A percentile compares a stretch with the other conserved stretches of the same genome.
Evolutionary conservation across 2,888 invertebrate genomes (phyloP).

Genomic region (Agriopis aurantiaria): DNA sequence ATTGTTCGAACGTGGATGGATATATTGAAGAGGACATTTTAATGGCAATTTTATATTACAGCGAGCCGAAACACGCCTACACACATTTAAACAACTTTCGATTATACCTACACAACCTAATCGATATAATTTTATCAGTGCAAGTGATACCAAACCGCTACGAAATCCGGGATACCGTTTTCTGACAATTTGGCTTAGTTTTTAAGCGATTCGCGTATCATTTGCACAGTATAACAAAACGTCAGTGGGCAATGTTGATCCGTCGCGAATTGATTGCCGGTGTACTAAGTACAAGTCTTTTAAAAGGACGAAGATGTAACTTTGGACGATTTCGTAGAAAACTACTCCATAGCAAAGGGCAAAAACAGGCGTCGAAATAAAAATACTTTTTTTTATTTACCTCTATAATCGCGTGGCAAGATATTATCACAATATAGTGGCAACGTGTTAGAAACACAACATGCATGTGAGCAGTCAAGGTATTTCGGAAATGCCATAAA

Average conservation of each 20-base stretch:
- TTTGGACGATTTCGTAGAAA: slow-evolving; percentile 80
- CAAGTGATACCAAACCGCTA: slow-evolving; percentile 59
- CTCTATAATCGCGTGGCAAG: slow-evolving; percentile 74
- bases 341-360: slow-evolving; percentile 62
- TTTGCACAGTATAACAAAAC: slow-evolving; percentile 39
- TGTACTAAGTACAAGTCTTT: slow-evolving; percentile 85
- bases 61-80: slow-evolving; percentile 67
- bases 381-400: slow-evolving; percentile 56
- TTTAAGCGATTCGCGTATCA: slow-evolving; percentile 14
- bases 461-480: slow-evolving; percentile 62
- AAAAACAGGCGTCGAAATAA: slow-evolving; percentile 66
- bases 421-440: slow-evolving; percentile 80
- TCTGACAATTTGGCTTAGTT: slow-evolving; percentile 34
- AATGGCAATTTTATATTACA: slow-evolving; percentile 61
- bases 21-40: slow-evolving; percentile 77
- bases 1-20: slow-evolving; percentile 85
- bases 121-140: slow-evolving; percentile 63
- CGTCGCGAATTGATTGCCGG: slow-evolving; percentile 64
- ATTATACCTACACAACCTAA: slow-evolving; percentile 75
- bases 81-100: slow-evolving; percentile 64
- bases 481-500: slow-evolving; percentile 50
- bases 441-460: slow-evolving; percentile 64
- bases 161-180: slow-evolving; percentile 17
- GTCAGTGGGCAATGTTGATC: slow-evolving; percentile 51
- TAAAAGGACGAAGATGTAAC: slow-evolving; percentile 83